Evolutionary conservation across 2,888 invertebrate species (phyloP), one percentile per base, ranked within the genome.

Genomic region (Heliconius cydno): DNA sequence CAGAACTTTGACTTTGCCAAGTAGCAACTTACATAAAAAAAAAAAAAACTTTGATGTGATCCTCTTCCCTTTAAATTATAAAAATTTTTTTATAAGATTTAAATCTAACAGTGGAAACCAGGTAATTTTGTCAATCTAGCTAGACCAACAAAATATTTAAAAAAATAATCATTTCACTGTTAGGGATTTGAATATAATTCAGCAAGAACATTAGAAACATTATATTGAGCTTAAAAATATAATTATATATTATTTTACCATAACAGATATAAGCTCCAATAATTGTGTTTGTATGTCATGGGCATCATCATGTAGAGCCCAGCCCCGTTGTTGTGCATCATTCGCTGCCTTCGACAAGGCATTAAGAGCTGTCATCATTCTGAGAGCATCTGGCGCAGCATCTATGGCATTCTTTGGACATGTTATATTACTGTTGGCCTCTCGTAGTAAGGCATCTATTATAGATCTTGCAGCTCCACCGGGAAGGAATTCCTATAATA

Each of bases 291-390:
- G 96, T 87, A 99, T 99, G 85, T 98, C 97, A 81, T 96, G 96
- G 84, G 99, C 98, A 90, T 99, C 99, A 89, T 99, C 99, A 89
- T 99, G 98, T 52, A 99, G 94, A 90, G 98, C 98, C 99, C 99
- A 99, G 85, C 98, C 98, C 80, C 99, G 95, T 88, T 99, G 99
- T 88, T 99, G 99, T 0, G 98, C 98, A 90, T 99, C 99, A 88
- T 99, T 98, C 85, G 98, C 98, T 84, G 98, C 98, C 82, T 97
- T 97, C 3, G 98, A 97, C 83, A 99, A 92, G 83, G 98, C 97
- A 83, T 96, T 96, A 84, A 99, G 97, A 60, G 99, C 97, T 71
- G 97, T 96, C 90, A 97, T 97, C 90, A 99, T 96, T 38, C 98
- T 96, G 84, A 97, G 96, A 0, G 98, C 97, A 90, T 99, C 98